These are phyloP conservation scores for Lanistes nyassanus DNA, from an alignment of 1,140 invertebrate species.

Conservation along the genomic window DNA sequence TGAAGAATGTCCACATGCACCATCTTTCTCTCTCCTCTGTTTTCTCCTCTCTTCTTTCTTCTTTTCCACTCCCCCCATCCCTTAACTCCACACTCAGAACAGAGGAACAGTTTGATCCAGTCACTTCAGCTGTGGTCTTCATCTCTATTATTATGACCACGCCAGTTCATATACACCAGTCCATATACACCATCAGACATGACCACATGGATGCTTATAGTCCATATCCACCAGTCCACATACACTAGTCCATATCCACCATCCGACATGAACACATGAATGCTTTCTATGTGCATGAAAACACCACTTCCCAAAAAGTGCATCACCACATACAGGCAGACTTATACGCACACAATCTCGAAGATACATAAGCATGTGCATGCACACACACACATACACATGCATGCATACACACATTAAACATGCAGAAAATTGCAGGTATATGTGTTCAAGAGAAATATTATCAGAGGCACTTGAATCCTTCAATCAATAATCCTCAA, in stretches of 20 bases:
- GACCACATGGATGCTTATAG: background rate
- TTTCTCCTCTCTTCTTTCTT: conserved; percentile 21
- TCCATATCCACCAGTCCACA: background rate
- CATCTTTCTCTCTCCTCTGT: conserved; percentile 18
- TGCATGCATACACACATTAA: background rate
- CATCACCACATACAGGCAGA: background rate
- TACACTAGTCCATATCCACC: too few species aligned
- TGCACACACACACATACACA: conserved; percentile 4
- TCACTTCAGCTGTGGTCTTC: background rate
- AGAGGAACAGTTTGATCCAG: background rate
- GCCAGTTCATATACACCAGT: background rate
- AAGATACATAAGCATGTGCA: background rate
- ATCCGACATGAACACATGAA: background rate
- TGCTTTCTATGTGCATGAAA: background rate
- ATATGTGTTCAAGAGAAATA: background rate
- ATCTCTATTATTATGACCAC: background rate
- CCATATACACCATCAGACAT: background rate
- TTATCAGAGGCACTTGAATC: background rate
- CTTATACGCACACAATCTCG: background rate
- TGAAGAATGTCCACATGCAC: conserved; percentile 11
- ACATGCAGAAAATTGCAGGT: too few species aligned
- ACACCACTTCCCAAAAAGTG: too few species aligned
- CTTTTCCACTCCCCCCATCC: conserved; percentile 20
- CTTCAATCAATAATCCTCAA: background rate
- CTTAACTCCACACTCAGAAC: conserved; percentile 6